Base-by-base conservation (phyloP, 2,888 invertebrate genomes). In the Oligia latruncula region DNA sequence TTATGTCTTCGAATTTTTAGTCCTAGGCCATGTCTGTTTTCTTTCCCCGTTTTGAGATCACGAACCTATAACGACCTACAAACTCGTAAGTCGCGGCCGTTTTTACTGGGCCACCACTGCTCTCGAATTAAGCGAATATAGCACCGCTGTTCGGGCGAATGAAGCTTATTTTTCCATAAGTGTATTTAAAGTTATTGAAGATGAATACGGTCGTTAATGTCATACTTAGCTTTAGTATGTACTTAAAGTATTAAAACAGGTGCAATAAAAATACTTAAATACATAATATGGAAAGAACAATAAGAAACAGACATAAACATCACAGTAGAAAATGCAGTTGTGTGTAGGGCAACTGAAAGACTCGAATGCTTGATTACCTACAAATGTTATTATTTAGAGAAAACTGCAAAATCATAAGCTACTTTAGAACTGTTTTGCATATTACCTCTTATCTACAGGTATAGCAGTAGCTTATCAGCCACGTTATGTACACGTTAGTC, bases 201-300 rank as follows among this genome's bases (percentile, higher is more conserved):
- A 80, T 83, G 3, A 43, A 77, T 64, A n/a, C 4, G 29, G 77
- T 9, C 46, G 23, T 76, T 46, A 43, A 58, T 70, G 29, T 58
- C 52, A 29, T 23, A 52, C 4, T n/a, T 29, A 60, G 46, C 9
- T 83, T 49, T 77, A 65, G 35, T 46, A 49, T 23, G 15, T 43
- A 29, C 29, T 29, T 29, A 55, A 8, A 84, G 49, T 84, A 84
- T 81, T 84, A 67, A 29, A 65, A 81, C 68, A 81, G 68, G 55
- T 84, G 84, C 23, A 78, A 70, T 29, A 17, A 62, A 29, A 43
- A 67, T 29, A 68, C 0, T 52, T 20, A n/a, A 43, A 55, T 43
- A n/a, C 35, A 40, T 40, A 40, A 60, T 55, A 64, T 46, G 20
- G 5, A 66, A n/a, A 43, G 4, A 20, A 83, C 2, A 40, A 58